phyloP scores from a whole-genome alignment of 2,797 vertebrate species.

The Borostomias antarcticus region DNA sequence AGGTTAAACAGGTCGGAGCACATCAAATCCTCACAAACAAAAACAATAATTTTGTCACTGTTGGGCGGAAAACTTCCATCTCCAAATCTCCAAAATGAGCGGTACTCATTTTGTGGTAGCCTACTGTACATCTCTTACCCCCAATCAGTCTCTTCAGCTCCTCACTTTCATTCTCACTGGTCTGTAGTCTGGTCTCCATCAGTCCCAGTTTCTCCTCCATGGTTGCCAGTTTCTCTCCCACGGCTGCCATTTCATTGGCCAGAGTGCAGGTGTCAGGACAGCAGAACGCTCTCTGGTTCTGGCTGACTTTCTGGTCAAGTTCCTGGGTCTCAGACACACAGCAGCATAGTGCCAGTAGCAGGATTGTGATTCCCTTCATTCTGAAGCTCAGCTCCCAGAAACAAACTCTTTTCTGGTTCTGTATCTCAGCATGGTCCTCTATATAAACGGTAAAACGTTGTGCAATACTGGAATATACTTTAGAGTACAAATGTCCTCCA shows the following conservation, averaged over 20 bases:
- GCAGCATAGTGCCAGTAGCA: slow-evolving; percentile 29
- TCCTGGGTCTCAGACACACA: slow-evolving; percentile 14
- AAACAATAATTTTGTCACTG: too few species aligned
- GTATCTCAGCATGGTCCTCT: neutral
- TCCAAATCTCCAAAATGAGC: too few species aligned
- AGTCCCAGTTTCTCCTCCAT: slow-evolving; percentile 36
- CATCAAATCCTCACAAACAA: too few species aligned
- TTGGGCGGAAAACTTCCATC: too few species aligned
- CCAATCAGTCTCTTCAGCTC: slow-evolving; percentile 40
- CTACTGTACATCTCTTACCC: too few species aligned
- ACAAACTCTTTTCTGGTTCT: neutral
- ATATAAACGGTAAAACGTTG: slow-evolving; percentile 23
- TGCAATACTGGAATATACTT: neutral
- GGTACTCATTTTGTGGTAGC: too few species aligned
- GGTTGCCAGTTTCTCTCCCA: slow-evolving; percentile 40
- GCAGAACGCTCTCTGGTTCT: neutral
- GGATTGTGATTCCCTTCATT: slow-evolving; percentile 35
- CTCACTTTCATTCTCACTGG: slow-evolving; percentile 36
- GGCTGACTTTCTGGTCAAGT: neutral
- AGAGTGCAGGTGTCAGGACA: slow-evolving; percentile 17
- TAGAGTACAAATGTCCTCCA: neutral
- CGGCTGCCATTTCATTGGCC: slow-evolving; percentile 19
- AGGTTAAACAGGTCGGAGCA: too few species aligned
- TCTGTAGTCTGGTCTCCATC: slow-evolving; percentile 42
- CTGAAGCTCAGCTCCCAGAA: slow-evolving; percentile 1